Evolutionary conservation across 37 sponge, comb jelly and placozoan species (phyloP), one percentile per base, ranked within the genome.

Genomic region (Cladorhizidae sp.): DNA sequence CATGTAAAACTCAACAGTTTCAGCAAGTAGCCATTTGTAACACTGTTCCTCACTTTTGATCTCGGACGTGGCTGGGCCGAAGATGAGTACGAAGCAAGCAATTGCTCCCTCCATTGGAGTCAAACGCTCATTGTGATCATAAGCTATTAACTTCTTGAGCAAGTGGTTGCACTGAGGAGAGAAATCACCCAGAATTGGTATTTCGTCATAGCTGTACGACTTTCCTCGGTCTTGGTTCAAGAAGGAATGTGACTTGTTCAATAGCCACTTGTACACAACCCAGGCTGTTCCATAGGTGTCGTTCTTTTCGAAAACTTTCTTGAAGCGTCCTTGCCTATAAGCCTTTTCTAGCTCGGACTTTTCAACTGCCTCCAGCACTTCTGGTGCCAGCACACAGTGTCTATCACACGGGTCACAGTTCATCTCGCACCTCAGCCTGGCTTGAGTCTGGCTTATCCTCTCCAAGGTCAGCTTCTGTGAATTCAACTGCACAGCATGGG

Each of bases 1-100:
- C 67, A 83, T 41, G 36, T 75, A 74, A 14, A 83, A 65, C 36
- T 83, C 75, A 54, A 79, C 22, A 9, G 76, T 50, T 39, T 87
- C 81, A 3, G 87, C 69, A 2, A 87, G 42, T 1, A 87, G 45
- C 87, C 87, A 87, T 29, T 68, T 29, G 2, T 79, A 23, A 33
- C 87, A 87, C 42, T 87, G 80, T n/a, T 62, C 57, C 7, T 36
- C 22, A 18, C 69, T 37, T 6, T 45, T 49, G 6, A 78, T 35
- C 21, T 67, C 38, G 3, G 56, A 26, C 2, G 65, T 21, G 6
- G 9, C 37, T 18, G 87, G 87, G 12, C 87, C 87, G 80, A 80
- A 87, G 12, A 87, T 80, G 11, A 87, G 76, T 3, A 80, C 70
- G 5, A 87, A 49, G 31, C 87, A 75, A 38, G 38, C 52, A 1